A percentile compares a stretch with the other conserved stretches of the same genome.
These are phyloP conservation scores for Zootoca vivipara DNA, from an alignment of 2,113 vertebrate genomes.

Conservation along the genomic window DNA sequence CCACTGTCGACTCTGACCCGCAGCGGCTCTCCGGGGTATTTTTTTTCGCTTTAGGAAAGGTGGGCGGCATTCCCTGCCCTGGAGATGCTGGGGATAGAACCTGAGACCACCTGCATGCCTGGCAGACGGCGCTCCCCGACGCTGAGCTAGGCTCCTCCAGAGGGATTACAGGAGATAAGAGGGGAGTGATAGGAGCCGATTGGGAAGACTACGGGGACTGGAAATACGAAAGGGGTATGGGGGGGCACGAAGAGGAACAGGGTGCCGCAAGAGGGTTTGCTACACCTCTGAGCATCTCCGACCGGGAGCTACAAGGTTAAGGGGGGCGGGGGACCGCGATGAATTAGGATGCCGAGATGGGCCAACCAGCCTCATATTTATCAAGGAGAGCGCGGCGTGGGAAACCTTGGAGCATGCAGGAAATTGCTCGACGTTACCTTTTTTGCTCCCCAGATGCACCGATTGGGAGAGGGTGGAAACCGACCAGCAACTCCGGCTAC, in stretches of 20 bases:
- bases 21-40: too few relatives aligned
- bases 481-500: neutral
- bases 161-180: neutral
- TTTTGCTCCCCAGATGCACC: neutral
- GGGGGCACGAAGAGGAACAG: too few relatives aligned
- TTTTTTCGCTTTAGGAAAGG: too few relatives aligned
- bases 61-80: too few relatives aligned
- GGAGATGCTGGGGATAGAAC: too few relatives aligned
- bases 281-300: neutral
- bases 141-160: too few relatives aligned
- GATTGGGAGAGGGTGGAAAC: too few relatives aligned
- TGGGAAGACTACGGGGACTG: neutral
- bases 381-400: too few relatives aligned
- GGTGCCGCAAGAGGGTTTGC: neutral
- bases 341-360: neutral
- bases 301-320: neutral
- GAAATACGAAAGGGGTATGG: neutral
- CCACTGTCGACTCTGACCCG: too few relatives aligned
- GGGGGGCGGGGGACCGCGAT: neutral
- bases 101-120: too few relatives aligned
- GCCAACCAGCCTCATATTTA: too few relatives aligned
- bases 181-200: neutral
- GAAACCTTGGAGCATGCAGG: neutral
- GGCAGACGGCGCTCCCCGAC: too few relatives aligned
- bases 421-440: neutral